These are phyloP conservation scores for Euwallacea fornicatus DNA, from an alignment of 1,140 invertebrate genomes.

Conservation along the genomic window DNA sequence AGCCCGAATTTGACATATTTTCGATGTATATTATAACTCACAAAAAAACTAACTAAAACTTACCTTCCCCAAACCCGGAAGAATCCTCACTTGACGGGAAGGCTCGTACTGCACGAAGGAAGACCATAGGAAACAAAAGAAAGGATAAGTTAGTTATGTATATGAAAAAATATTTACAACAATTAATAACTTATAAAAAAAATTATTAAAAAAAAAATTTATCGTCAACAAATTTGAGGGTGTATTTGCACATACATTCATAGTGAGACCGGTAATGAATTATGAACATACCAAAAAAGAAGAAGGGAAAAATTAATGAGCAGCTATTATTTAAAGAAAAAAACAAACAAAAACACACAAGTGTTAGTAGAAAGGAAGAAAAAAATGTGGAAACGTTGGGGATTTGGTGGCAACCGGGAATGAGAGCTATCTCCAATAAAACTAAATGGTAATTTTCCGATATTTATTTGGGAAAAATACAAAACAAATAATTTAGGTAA, in stretches of 20 bases:
- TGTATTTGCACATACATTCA: constrained; percentile 24
- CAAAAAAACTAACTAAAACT: constrained; percentile 37
- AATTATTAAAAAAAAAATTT: constrained; percentile 1
- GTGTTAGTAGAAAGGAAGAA: constrained; percentile 13
- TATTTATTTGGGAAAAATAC: constrained; percentile 31
- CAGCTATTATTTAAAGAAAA: constrained; percentile 15
- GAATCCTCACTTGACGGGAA: constrained; percentile 51
- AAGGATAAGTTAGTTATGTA: constrained; percentile 38
- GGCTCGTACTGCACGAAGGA: constrained; percentile 42
- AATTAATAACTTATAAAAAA: neutral
- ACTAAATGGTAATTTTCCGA: constrained; percentile 7
- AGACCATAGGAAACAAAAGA: constrained; percentile 38
- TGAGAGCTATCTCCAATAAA: neutral
- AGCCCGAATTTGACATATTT: too few relatives aligned
- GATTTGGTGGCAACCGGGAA: constrained; percentile 1
- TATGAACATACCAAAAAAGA: neutral
- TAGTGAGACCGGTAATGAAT: neutral
- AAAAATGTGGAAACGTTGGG: constrained; percentile 2
- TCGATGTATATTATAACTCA: too few relatives aligned
- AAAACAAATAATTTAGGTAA: constrained; percentile 19
- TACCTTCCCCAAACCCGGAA: constrained; percentile 53
- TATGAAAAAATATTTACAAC: constrained; percentile 20
- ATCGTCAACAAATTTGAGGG: constrained; percentile 3
- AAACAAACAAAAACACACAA: constrained; percentile 18
- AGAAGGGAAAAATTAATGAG: constrained; percentile 14